Base-by-base conservation (phyloP, 2,113 vertebrate species). In the Tragelaphus strepsiceros region DNA sequence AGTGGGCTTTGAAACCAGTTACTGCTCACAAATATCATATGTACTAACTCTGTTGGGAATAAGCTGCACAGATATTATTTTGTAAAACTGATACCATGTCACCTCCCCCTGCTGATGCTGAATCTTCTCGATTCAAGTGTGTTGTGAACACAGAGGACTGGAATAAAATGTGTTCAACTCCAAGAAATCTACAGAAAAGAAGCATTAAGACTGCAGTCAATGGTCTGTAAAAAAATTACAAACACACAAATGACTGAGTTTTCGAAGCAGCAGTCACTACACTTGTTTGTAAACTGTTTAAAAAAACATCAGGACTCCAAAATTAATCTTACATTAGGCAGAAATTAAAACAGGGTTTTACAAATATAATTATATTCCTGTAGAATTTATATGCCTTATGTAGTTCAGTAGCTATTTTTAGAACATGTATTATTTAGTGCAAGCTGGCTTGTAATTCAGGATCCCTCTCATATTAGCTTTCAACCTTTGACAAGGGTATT, bases 391-490 rank as follows among this genome's bases (percentile, higher is more conserved):
- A 32, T 67, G 11, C 28, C 35, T 82, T 88, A 51, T 2, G 74
- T 30, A 74, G 58, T 53, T 93, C 86, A 95, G 74, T 2, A 94
- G 49, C 15, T 62, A 64, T 84, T 93, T 95, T 56, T 88, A 81
- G 64, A 58, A 81, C 59, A 77, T 56, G 35, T 46, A 62, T 94
- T 96, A 96, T 96, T 90, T 88, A 93, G 53, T 78, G 30, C 85
- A 90, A 67, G 24, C 14, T 49, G 53, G 19, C 53, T 81, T 94
- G 32, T 56, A 90, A 92, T 58, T 53, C 39, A 64, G 51, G 88
- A 89, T 88, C 54, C 80, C 26, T 95, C 46, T 81, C 56, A 58
- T 6, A 89, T 59, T 74, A 92, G 51, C 58, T 85, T 81, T 78
- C 46, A 64, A 22, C 86, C 39, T 96, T 90, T 88, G 43, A 91